Evolutionary conservation across 2,888 invertebrate species (phyloP), one percentile per base, ranked within the genome.

Genomic region (Cephus spinipes): DNA sequence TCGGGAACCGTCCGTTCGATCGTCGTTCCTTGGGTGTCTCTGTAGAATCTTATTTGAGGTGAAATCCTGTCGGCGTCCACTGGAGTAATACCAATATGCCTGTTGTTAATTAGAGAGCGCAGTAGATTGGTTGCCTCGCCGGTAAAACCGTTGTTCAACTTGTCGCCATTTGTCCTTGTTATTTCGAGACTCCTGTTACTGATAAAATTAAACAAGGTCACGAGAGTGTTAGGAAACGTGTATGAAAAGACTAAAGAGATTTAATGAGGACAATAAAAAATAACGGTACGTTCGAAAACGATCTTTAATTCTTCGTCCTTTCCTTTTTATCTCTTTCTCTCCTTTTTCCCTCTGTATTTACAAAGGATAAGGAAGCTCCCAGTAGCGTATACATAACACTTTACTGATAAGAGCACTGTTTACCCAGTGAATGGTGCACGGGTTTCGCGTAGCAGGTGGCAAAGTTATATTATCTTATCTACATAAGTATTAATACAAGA

Each of bases 81-180:
- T 11, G 90, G 84, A 34, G 95, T 95, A 92, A 95, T 94, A 74
- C 95, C 95, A 82, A 96, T 93, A 87, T 95, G 95, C 85, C 96
- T 93, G 91, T 95, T 96, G 90, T 95, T 96, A 87, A 96, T 96
- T 87, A 97, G 92, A 87, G 96, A 94, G 84, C 96, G 93, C 35
- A 97, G 92, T 71, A 97, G 91, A 89, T 96, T 96, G 79, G 96
- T 95, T 71, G 96, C 95, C 90, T 96, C 96, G 33, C 95, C 95
- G 32, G 88, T 85, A 79, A 87, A 90, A 9, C 90, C 90, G 81
- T 90, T 90, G 79, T 90, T 90, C 74, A 89, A 68, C 81, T 89
- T 90, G 73, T 91, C 91, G 31, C 91, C 91, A 77, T 91, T 91
- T 30, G 90, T 89, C 83, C 90, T 87, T 73, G 91, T 91, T 80